These are phyloP conservation scores for Dryococelus australis DNA, from an alignment of 2,888 invertebrate species.

Conservation along the genomic window DNA sequence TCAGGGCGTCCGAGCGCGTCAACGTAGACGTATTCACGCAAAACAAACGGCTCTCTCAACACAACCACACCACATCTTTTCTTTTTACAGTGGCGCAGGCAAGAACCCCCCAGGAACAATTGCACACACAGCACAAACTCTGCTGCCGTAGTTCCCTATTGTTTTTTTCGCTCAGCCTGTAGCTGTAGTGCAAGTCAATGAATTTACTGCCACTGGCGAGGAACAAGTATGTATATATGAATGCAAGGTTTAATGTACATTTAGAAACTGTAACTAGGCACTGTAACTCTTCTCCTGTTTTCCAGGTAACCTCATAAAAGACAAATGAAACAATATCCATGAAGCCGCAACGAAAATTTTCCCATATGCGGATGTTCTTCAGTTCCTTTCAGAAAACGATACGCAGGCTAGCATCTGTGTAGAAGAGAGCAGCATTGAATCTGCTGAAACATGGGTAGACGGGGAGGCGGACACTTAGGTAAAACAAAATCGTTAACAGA, in stretches of 20 bases:
- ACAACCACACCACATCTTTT: too few relatives aligned
- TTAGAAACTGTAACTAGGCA: too few relatives aligned
- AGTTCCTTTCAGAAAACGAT: slow-evolving; percentile 16
- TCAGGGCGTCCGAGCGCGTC: too few relatives aligned
- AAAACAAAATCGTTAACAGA: not conserved
- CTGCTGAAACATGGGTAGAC: not conserved
- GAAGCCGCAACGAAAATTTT: not conserved
- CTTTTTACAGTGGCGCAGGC: too few relatives aligned
- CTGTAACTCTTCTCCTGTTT: too few relatives aligned
- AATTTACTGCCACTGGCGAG: not conserved
- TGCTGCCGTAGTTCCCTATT: not conserved
- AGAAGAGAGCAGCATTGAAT: not conserved
- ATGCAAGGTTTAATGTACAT: too few relatives aligned
- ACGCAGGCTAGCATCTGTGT: not conserved
- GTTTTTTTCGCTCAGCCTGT: not conserved
- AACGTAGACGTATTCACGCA: too few relatives aligned
- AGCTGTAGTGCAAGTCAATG: not conserved
- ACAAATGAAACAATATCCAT: slow-evolving; percentile 18
- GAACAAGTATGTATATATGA: too few relatives aligned
- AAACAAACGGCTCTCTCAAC: too few relatives aligned
- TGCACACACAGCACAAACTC: not conserved
- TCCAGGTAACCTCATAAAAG: slow-evolving; percentile 10
- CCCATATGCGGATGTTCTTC: slow-evolving; percentile 9
- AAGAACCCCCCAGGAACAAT: too few relatives aligned
- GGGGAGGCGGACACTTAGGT: too few relatives aligned